phyloP scores from a whole-genome alignment of 2,797 vertebrate genomes.

The Phalanger gymnotis region DNA sequence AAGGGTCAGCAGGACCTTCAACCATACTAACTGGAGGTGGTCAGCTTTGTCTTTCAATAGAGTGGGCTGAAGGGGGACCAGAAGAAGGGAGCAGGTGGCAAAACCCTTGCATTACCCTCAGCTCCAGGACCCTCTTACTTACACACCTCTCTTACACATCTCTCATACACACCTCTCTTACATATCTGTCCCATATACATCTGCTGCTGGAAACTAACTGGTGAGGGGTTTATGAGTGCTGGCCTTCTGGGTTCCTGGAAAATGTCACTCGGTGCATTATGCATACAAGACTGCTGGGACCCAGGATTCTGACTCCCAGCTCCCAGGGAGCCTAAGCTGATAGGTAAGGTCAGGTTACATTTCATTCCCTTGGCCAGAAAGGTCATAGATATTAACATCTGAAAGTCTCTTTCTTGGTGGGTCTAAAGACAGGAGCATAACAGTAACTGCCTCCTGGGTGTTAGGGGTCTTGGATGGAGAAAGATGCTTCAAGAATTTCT shows the following conservation, averaged over 20 bases:
- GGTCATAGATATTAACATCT: background rate
- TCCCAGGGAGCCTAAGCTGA: background rate
- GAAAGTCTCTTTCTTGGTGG: constrained; percentile 8
- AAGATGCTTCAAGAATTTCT: background rate
- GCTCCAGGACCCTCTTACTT: background rate
- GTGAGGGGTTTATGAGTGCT: background rate
- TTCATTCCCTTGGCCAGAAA: background rate
- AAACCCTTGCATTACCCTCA: background rate
- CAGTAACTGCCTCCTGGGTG: background rate
- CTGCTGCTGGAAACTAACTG: background rate
- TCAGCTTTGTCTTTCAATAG: background rate
- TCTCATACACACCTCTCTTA: background rate
- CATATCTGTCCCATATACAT: background rate
- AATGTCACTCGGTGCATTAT: constrained; percentile 10
- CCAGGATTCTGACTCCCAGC: background rate
- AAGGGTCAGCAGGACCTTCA: constrained; percentile 19
- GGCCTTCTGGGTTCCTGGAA: constrained; percentile 17
- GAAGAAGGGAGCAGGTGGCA: background rate
- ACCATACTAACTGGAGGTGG: background rate
- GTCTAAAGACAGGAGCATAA: background rate
- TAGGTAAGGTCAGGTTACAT: background rate
- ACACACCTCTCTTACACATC: background rate
- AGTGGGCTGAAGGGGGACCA: background rate
- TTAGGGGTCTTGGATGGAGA: background rate
- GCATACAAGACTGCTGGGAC: background rate